These are phyloP conservation scores for Paralvinella palmiformis DNA, from an alignment of 1,140 invertebrate genomes.

Conservation along the genomic window DNA sequence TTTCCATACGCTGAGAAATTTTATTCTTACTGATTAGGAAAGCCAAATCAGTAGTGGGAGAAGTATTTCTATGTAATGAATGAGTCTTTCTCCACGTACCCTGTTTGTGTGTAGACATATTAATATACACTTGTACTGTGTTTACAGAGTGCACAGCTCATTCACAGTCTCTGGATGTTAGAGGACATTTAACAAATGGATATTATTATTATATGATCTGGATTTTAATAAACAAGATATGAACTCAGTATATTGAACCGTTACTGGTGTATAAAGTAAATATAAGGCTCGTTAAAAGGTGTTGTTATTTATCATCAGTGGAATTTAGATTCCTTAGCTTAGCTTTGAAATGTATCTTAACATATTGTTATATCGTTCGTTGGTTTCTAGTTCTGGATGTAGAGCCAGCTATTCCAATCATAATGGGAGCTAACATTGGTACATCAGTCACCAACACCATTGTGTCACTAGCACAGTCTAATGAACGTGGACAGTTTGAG, in stretches of 20 bases:
- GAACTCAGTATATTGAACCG: neutral
- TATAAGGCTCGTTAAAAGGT: neutral
- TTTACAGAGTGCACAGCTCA: no score
- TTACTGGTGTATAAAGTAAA: neutral
- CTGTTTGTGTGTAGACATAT: no score
- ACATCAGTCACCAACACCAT: slow-evolving; percentile 61
- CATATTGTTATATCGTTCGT: no score
- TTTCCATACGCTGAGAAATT: no score
- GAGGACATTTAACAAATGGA: no score
- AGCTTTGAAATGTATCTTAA: neutral
- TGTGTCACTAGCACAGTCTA: slow-evolving; percentile 52
- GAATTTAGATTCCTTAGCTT: neutral
- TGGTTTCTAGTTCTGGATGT: slow-evolving; percentile 5
- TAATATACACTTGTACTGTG: no score
- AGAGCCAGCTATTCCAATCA: slow-evolving; percentile 54
- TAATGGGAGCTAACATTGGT: slow-evolving; percentile 61
- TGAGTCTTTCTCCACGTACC: no score
- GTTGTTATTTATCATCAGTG: neutral
- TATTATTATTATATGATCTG: neutral
- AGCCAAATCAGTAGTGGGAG: no score
- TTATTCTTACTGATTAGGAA: no score
- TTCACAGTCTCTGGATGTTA: no score
- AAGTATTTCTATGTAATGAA: no score
- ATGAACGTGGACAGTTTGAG: slow-evolving; percentile 52
- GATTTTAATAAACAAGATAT: neutral